Evolutionary conservation across 2,113 vertebrate species (phyloP).

Genomic region (Chamaea fasciata): DNA sequence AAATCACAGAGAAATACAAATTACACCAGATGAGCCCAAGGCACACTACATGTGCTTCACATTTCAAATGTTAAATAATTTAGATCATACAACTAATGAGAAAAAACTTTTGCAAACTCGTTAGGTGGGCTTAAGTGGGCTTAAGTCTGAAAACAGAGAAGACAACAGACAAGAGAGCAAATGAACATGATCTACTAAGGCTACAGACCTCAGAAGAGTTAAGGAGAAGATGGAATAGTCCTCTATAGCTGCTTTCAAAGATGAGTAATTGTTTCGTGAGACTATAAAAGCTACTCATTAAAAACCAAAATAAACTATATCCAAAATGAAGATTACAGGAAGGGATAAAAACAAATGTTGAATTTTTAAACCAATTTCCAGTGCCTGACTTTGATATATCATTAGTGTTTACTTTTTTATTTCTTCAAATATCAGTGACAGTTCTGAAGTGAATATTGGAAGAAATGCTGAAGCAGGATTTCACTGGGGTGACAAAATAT

Average conservation of each 20-base stretch:
- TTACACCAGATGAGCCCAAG: neutral
- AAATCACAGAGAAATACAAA: neutral
- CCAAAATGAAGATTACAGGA: neutral
- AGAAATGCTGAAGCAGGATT: neutral
- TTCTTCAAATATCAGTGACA: neutral
- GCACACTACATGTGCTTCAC: neutral
- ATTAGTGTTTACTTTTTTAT: neutral
- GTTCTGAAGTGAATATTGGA: neutral
- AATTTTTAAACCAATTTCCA: neutral
- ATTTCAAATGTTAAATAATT: neutral
- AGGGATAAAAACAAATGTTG: neutral
- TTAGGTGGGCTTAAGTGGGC: neutral
- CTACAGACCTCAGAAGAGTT: neutral
- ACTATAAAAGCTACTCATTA: neutral
- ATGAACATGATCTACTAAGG: neutral
- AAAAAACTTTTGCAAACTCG: neutral
- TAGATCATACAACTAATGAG: neutral
- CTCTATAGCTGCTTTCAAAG: neutral
- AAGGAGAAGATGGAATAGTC: neutral
- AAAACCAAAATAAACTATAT: neutral
- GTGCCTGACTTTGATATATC: neutral
- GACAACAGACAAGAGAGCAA: neutral
- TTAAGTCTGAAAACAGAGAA: neutral
- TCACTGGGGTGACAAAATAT: neutral
- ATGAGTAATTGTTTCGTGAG: neutral